Percentiles rank a stretch among this genome's conserved stretches.
phyloP scores from a whole-genome alignment of 1,140 invertebrate species.

The Drosophila leontia region DNA sequence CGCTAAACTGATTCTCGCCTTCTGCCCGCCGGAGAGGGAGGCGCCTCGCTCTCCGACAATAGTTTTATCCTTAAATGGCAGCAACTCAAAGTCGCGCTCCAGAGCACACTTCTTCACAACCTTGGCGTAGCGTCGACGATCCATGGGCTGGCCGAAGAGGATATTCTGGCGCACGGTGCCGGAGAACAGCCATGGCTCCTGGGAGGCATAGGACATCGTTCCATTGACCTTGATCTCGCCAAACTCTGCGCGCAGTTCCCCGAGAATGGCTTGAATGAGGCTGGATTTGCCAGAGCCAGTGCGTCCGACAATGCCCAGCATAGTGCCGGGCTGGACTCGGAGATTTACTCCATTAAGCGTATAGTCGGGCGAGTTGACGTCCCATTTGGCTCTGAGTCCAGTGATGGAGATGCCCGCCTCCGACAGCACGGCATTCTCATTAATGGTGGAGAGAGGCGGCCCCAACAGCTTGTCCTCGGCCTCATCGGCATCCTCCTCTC shows the following conservation, averaged over 20 bases:
- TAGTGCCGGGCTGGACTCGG: conserved; percentile 87
- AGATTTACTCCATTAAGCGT: conserved; percentile 88
- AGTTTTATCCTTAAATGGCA: conserved; percentile 93
- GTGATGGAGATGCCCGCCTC: conserved; percentile 76
- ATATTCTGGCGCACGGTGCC: conserved; percentile 95
- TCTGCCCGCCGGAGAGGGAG: conserved; percentile 94
- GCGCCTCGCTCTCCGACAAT: conserved; percentile 94
- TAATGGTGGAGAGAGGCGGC: conserved; percentile 36
- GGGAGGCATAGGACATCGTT: conserved; percentile 94
- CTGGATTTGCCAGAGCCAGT: conserved; percentile 92
- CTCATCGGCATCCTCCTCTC: conserved; percentile 50
- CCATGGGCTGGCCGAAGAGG: conserved; percentile 92
- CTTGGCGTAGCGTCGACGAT: conserved; percentile 89
- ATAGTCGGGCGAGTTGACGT: conserved; percentile 82
- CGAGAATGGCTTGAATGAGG: conserved; percentile 92
- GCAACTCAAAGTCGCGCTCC: conserved; percentile 90
- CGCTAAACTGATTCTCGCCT: conserved; percentile 94
- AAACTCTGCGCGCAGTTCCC: conserved; percentile 90
- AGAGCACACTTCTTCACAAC: conserved; percentile 91
- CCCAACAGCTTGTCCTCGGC: conserved; percentile 54
- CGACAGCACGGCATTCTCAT: conserved; percentile 73
- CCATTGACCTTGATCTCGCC: conserved; percentile 91
- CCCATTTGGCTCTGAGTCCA: conserved; percentile 75
- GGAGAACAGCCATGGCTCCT: conserved; percentile 95
- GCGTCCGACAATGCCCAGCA: conserved; percentile 89